Evolutionary conservation across 1,140 invertebrate genomes (phyloP).

Genomic region (Tetragonula clypearis): DNA sequence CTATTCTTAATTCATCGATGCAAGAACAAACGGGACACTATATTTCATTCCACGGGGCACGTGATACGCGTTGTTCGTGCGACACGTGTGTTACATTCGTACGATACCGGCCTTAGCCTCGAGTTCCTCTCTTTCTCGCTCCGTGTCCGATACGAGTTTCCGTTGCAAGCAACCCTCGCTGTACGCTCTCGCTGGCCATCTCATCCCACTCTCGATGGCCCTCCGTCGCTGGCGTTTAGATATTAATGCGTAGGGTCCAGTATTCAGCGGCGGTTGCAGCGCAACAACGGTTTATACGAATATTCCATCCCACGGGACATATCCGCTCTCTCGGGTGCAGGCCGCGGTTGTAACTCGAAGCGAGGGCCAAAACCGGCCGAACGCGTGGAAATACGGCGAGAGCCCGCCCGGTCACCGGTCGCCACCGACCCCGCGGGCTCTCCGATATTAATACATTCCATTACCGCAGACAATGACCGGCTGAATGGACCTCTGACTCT

Average conservation of each 20-base stretch:
- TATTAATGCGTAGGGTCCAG: slow-evolving; percentile 64
- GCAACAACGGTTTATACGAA: slow-evolving; percentile 68
- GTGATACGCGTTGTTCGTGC: no score
- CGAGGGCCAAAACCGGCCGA: neutral
- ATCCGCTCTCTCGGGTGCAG: slow-evolving; percentile 50
- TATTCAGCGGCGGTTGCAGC: slow-evolving; percentile 59
- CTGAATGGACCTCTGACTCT: slow-evolving; percentile 77
- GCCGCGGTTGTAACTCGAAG: slow-evolving; percentile 59
- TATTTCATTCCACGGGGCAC: no score
- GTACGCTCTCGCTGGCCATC: slow-evolving; percentile 2
- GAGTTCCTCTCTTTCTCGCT: neutral
- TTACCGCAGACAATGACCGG: slow-evolving; percentile 80
- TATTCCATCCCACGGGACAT: slow-evolving; percentile 66
- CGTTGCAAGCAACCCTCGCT: neutral
- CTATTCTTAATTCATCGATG: no score
- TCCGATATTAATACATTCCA: slow-evolving; percentile 82
- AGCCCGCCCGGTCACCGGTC: slow-evolving; percentile 46
- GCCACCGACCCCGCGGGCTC: slow-evolving; percentile 62
- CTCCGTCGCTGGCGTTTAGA: slow-evolving; percentile 55
- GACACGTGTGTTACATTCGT: no score
- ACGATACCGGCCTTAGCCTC: no score
- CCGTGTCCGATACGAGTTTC: neutral
- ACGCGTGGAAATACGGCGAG: slow-evolving; percentile 27
- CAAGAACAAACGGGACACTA: no score
- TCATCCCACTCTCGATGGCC: neutral